phyloP scores from a whole-genome alignment of 1,140 invertebrate genomes.

The Caenorhabditis remanei region DNA sequence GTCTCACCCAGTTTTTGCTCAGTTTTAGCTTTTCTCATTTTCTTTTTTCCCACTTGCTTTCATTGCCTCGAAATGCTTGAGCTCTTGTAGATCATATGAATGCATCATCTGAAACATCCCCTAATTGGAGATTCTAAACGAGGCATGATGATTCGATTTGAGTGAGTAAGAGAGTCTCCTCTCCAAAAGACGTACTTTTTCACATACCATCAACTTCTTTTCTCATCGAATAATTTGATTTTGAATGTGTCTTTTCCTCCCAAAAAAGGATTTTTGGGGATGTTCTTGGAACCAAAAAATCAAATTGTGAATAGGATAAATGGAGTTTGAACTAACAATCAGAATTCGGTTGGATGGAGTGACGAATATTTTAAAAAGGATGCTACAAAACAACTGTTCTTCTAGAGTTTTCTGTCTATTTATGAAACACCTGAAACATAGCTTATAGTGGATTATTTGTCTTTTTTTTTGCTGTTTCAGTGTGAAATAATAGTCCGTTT shows the following conservation, averaged over 20 bases:
- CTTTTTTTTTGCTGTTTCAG: too few species aligned
- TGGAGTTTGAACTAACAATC: not conserved
- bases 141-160: not conserved
- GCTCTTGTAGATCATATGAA: not conserved
- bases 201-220: not conserved
- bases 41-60: not conserved
- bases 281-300: conserved; percentile 8
- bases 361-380: not conserved
- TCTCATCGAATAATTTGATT: conserved; percentile 2
- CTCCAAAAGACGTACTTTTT: conserved; percentile 3
- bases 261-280: not conserved
- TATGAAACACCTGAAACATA: too few species aligned
- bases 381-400: too few species aligned
- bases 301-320: not conserved
- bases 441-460: too few species aligned
- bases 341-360: not conserved
- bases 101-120: not conserved
- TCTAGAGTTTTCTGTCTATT: too few species aligned
- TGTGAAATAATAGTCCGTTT: too few species aligned
- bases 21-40: not conserved
- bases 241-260: not conserved
- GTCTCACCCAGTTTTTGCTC: not conserved
- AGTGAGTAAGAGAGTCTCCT: not conserved
- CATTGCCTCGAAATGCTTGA: not conserved
- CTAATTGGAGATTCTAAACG: conserved; percentile 7